phyloP scores from a whole-genome alignment of 2,888 invertebrate species.

The Cecidostiba fungosa region DNA sequence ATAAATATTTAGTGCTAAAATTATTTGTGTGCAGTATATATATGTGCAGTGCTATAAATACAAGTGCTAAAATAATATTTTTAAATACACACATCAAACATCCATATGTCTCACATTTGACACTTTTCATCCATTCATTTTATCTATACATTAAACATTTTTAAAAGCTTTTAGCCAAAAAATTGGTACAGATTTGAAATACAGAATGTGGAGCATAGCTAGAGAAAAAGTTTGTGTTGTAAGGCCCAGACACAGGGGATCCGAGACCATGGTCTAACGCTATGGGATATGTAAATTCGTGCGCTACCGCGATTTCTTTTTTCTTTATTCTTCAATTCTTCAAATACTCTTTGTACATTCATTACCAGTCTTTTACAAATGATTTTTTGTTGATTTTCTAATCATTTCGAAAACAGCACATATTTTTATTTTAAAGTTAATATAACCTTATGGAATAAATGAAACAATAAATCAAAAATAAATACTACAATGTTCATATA shows the following conservation, averaged over 20 bases:
- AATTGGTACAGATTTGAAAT: background rate
- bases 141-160: slow-evolving; percentile 1
- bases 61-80: background rate
- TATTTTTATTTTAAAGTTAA: background rate
- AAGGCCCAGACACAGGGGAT: slow-evolving; percentile 62
- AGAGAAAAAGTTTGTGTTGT: slow-evolving; percentile 27
- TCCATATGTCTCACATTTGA: slow-evolving; percentile 5
- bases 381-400: background rate
- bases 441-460: background rate
- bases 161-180: background rate
- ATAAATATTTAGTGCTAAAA: background rate
- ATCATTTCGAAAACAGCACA: background rate
- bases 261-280: slow-evolving; percentile 62
- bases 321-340: background rate
- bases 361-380: slow-evolving; percentile 9
- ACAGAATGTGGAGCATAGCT: slow-evolving; percentile 27
- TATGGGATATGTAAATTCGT: slow-evolving; percentile 76
- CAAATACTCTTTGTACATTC: slow-evolving; percentile 24
- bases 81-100: background rate
- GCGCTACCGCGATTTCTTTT: slow-evolving; percentile 58
- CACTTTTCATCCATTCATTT: slow-evolving; percentile 15
- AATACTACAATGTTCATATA: background rate
- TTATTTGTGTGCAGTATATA: background rate
- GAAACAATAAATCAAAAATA: background rate
- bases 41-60: background rate